These are phyloP conservation scores for Neelides folsomi DNA, from an alignment of 2,888 invertebrate genomes.

Conservation along the genomic window DNA sequence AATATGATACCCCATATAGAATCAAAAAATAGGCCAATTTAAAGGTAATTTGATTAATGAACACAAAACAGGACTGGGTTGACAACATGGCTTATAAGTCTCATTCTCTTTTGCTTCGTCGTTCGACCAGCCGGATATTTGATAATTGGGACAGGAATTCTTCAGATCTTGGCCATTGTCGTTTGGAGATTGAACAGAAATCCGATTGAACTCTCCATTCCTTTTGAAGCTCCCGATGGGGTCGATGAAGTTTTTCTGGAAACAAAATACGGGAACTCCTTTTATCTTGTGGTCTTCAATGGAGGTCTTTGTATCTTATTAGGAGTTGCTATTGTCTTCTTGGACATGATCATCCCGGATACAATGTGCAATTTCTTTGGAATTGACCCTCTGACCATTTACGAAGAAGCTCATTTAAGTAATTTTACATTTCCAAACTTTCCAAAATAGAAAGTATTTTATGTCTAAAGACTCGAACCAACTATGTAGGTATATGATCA, in stretches of 20 bases:
- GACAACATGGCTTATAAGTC: slow-evolving; percentile 45
- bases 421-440: too few species aligned
- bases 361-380: slow-evolving; percentile 42
- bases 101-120: slow-evolving; percentile 44
- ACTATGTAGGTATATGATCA: too few species aligned
- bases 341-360: slow-evolving; percentile 41
- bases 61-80: slow-evolving; percentile 41
- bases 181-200: slow-evolving; percentile 44
- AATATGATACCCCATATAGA: not conserved
- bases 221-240: slow-evolving; percentile 39
- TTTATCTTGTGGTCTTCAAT: slow-evolving; percentile 42
- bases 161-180: slow-evolving; percentile 43
- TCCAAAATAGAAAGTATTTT: too few species aligned
- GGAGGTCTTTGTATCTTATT: slow-evolving; percentile 42
- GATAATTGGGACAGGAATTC: slow-evolving; percentile 41
- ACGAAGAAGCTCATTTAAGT: slow-evolving; percentile 43
- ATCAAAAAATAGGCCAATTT: not conserved
- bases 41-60: not conserved
- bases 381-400: slow-evolving; percentile 42
- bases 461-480: too few species aligned
- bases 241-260: slow-evolving; percentile 36
- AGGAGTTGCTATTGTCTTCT: slow-evolving; percentile 38
- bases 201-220: slow-evolving; percentile 42
- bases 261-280: slow-evolving; percentile 43
- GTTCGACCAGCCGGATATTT: slow-evolving; percentile 44